Evolutionary conservation across 2,888 invertebrate species (phyloP), one percentile per base, ranked within the genome.

Genomic region (Dilophus febrilis): DNA sequence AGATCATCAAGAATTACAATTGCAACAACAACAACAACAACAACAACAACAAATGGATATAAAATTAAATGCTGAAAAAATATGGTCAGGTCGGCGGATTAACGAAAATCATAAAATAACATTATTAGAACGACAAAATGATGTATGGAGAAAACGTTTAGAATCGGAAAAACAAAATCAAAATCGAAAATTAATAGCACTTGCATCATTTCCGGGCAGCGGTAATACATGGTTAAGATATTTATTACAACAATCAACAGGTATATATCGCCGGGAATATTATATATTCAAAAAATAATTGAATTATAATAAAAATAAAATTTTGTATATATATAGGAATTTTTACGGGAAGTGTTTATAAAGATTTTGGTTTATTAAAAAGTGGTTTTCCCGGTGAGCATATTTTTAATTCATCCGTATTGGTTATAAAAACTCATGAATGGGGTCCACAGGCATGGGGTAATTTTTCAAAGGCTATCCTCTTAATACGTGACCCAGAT

Each of bases 141-240:
- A 22, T 22, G 8, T 22, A 22, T n/a, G n/a, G n/a, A 4, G 22
- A 8, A 22, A 22, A 22, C 4, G 8, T 40, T 35, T 40, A 40
- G 11, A 16, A 18, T 26, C 3, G 5, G 12, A 29, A 4, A 11
- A 13, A 7, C 4, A 13, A 4, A 29, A 29, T 17, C 13, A 32
- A 2, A 13, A 30, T 18, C 36, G 30, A 16, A 40, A 35, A 38
- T 40, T 59, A 31, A 59, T 58, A 4, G 84, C 83, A 1, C 60
- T 85, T 27, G 82, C 75, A 1, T 82, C 81, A 1, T 82, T 78
- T 56, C 85, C 84, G 5, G 84, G 84, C n/a, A 83, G 82, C 53
- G 84, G 84, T 1, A 85, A 85, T 54, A 84, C 84, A 17, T 85
- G 85, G 85, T 59, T 85, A 13, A 61, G 85, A 41, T 84, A 84